Evolutionary conservation across 2,113 vertebrate species (phyloP).

Genomic region (Strix aluco): DNA sequence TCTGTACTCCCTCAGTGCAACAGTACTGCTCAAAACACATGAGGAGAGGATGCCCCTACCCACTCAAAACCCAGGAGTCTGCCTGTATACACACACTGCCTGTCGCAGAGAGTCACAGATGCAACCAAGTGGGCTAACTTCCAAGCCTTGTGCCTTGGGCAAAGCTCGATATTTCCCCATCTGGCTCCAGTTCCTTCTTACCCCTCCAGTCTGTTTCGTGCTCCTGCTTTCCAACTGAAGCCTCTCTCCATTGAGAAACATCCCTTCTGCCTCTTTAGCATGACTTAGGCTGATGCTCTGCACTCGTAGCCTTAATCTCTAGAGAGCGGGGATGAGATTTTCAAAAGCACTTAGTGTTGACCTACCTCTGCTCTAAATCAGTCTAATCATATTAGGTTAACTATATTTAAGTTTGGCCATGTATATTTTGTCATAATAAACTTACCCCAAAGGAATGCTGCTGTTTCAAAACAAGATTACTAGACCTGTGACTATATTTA

Average conservation of each 20-base stretch:
- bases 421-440: constrained; percentile 51
- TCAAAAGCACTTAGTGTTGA: constrained; percentile 50
- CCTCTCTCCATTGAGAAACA: not conserved
- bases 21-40: not conserved
- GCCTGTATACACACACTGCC: not conserved
- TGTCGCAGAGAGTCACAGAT: not conserved
- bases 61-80: not conserved
- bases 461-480: constrained; percentile 22
- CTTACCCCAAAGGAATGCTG: constrained; percentile 20
- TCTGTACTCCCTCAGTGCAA: not conserved
- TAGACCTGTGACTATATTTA: not conserved
- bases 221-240: not conserved
- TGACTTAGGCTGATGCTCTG: not conserved
- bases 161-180: not conserved
- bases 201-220: not conserved
- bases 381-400: constrained; percentile 56
- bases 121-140: not conserved
- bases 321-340: constrained; percentile 35
- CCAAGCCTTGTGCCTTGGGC: not conserved
- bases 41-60: not conserved
- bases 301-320: not conserved
- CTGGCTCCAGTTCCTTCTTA: not conserved
- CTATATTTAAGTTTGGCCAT: constrained; percentile 9
- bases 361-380: constrained; percentile 60
- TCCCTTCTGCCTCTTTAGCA: not conserved